Evolutionary conservation across 2,797 vertebrate genomes (phyloP), one percentile per base, ranked within the genome.

Genomic region (Poeciliopsis turneri): DNA sequence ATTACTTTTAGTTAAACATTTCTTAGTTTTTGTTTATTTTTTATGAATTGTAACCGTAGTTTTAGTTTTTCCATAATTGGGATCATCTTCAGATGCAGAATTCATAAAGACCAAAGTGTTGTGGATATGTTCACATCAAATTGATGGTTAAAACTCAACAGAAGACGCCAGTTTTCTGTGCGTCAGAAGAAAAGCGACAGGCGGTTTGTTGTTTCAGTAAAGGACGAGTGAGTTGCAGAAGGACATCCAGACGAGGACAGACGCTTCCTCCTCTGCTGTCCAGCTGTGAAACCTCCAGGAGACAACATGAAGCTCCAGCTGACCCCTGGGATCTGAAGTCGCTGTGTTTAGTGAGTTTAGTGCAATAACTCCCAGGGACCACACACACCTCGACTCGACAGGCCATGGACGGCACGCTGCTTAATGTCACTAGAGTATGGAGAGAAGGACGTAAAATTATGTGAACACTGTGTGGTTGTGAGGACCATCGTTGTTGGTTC

Each of bases 301-400:
- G 64, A 41, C 9, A 23, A 41, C 64, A 25, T 13, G 64, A 68
- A 68, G 39, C 36, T 41, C 10, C 20, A 68, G 23, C 64, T 41
- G 36, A 68, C 36, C 64, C 33, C 64, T 4, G 61, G 49, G 23
- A 53, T 53, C 23, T 25, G 23, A 9, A 51, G 49, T 15, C 2
- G 49, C 18, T 53, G 51, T 3, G 49, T 53, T 53, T 53, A 25
- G 6, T 53, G 41, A 9, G 41, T 41, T 23, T 23, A 51, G 49
- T 1, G 15, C 64, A 78, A 80, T 33, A 66, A 72, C 36, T 75
- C 72, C 33, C 18, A 59, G 8, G 0, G 91, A 88, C 88, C 91
- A 91, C 89, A 91, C 86, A 85, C 33, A 15, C 43, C 79, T 47
- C 76, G 5, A 30, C 33, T 36, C 59, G 57, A 89, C 87, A 86